Percentiles rank a stretch among this genome's conserved stretches.
These are phyloP conservation scores for Myodes glareolus DNA, from an alignment of 2,113 vertebrate genomes.

Conservation along the genomic window DNA sequence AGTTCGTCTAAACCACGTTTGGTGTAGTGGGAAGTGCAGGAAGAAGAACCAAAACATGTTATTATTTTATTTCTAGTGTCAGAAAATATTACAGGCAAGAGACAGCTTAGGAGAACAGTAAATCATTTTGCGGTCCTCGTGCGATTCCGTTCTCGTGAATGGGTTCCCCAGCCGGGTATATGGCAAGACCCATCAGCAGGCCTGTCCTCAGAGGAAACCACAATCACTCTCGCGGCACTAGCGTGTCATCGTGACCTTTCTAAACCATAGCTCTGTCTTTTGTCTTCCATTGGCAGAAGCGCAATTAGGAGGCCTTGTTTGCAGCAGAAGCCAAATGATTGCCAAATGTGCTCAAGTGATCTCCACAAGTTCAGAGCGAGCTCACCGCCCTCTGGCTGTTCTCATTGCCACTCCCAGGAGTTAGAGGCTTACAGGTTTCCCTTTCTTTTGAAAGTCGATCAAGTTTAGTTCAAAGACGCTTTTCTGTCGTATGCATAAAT, in stretches of 20 bases:
- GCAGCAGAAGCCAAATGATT: constrained; percentile 72
- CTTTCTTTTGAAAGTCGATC: constrained; percentile 77
- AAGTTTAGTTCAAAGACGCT: constrained; percentile 65
- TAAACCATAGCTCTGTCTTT: constrained; percentile 36
- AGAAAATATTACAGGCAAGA: constrained; percentile 61
- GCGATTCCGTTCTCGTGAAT: not conserved
- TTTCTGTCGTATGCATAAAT: constrained; percentile 32
- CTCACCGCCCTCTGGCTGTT: constrained; percentile 71
- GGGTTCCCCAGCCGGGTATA: not conserved
- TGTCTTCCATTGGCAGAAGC: constrained; percentile 60
- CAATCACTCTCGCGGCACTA: not conserved
- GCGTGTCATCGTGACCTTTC: constrained; percentile 37
- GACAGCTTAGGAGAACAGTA: constrained; percentile 39
- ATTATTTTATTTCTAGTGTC: constrained; percentile 75
- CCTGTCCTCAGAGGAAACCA: not conserved
- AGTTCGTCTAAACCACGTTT: constrained; percentile 28
- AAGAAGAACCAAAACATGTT: constrained; percentile 60
- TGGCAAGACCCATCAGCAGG: not conserved
- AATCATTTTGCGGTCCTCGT: not conserved
- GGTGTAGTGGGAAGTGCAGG: not conserved
- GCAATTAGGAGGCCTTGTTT: constrained; percentile 73
- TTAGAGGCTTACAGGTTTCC: constrained; percentile 62
- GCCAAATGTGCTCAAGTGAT: constrained; percentile 72
- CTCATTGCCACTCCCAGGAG: constrained; percentile 68
- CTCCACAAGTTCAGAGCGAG: constrained; percentile 60